Conservation (phyloP, 1,140 invertebrate species). For the Pygmarrhopalites habei region DNA sequence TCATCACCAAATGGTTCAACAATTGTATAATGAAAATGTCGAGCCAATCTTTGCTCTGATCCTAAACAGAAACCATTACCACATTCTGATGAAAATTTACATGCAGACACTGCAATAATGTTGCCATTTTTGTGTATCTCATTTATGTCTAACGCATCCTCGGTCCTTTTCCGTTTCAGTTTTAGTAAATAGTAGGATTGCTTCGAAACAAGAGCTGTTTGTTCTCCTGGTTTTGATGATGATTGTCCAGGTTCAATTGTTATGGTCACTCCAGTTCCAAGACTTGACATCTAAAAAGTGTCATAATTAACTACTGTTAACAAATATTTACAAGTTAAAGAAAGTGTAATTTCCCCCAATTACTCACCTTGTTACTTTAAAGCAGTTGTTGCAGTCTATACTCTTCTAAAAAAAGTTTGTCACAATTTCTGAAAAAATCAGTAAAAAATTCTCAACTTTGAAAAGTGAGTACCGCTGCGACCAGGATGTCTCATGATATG, state of each 20-base stretch:
- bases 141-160: conserved; percentile 8
- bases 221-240: background rate
- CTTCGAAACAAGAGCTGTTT: background rate
- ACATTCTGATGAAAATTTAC: background rate
- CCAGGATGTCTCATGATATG: too few species aligned
- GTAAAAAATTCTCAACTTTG: too few species aligned
- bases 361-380: too few species aligned
- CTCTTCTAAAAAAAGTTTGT: too few species aligned
- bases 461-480: too few species aligned
- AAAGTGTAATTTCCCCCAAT: too few species aligned
- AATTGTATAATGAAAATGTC: conserved; percentile 1
- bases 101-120: conserved; percentile 5
- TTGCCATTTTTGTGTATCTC: conserved; percentile 5
- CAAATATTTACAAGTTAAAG: too few species aligned
- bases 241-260: background rate
- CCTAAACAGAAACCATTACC: background rate
- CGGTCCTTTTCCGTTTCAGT: conserved; percentile 6
- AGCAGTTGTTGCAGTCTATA: too few species aligned
- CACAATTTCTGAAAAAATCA: too few species aligned
- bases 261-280: background rate
- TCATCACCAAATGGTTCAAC: conserved; percentile 12
- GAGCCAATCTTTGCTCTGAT: background rate
- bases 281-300: background rate
- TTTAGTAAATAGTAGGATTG: conserved; percentile 7
- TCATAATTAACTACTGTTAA: too few species aligned